phyloP scores from a whole-genome alignment of 1,140 invertebrate genomes.

The Lordiphosa mommai region DNA sequence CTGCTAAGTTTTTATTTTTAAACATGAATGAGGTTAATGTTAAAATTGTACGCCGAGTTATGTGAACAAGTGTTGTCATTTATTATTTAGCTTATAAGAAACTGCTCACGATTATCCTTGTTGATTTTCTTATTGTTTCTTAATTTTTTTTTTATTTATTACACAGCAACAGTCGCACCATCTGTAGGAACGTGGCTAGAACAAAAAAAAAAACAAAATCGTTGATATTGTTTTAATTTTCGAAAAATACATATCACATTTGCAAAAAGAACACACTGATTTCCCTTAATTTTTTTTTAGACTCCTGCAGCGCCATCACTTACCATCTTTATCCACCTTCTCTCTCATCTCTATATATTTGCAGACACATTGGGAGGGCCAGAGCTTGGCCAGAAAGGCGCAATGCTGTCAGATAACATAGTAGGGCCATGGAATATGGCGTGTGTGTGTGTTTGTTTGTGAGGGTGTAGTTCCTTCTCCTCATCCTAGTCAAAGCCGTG shows the following conservation, averaged over 20 bases:
- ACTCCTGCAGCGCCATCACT: conserved; percentile 24
- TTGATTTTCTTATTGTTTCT: conserved; percentile 33
- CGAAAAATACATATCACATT: conserved; percentile 15
- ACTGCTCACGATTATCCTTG: conserved; percentile 14
- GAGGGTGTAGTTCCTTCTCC: too few relatives aligned
- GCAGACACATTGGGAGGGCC: conserved; percentile 70
- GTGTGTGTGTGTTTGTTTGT: background rate
- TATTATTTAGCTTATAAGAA: conserved; percentile 22
- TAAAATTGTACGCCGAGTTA: too few relatives aligned
- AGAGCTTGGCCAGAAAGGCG: conserved; percentile 63
- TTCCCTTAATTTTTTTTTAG: background rate
- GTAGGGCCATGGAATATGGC: conserved; percentile 25
- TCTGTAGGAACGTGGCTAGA: conserved; percentile 49
- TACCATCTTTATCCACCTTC: conserved; percentile 30
- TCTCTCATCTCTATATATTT: conserved; percentile 67
- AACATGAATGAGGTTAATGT: too few relatives aligned
- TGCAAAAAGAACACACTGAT: background rate
- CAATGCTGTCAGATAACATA: conserved; percentile 77
- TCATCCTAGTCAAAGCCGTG: too few relatives aligned
- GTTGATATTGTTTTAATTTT: conserved; percentile 5
- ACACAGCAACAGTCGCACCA: conserved; percentile 59
- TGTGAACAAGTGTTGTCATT: background rate
- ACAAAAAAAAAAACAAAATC: conserved; percentile 7
- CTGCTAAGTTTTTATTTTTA: too few relatives aligned
- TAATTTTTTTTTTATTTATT: conserved; percentile 38